Evolutionary conservation across 2,797 vertebrate species (phyloP), one percentile per base, ranked within the genome.

Genomic region (Enteromius argenteus): DNA sequence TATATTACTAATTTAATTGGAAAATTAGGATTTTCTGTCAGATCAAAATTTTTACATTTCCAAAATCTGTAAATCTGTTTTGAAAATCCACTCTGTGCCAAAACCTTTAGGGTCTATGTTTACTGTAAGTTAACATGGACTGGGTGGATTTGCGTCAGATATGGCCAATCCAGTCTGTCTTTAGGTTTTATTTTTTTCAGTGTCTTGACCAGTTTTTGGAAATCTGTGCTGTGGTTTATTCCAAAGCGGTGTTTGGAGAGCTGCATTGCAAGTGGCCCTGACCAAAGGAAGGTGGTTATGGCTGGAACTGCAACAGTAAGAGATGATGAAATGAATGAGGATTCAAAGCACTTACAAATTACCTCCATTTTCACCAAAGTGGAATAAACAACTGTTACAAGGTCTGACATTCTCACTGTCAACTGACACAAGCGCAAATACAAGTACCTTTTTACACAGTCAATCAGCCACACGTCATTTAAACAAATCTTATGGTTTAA

Each of bases 321-420:
- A 67, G 32, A 42, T 30, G 14, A 67, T 13, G 14, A 73, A 68
- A 73, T 46, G 42, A 64, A 84, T 15, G 44, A n/a, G 60, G 37
- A 75, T 44, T 80, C 42, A 27, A 80, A 64, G 75, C 69, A 64
- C 37, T 44, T 37, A 84, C 75, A 85, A 83, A 74, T 74, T 30
- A 80, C 72, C 68, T 84, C 64, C 51, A 60, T 53, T 83, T 51
- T 60, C 51, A 73, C 80, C 68, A 73, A 75, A 71, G 46, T 46
- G 66, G 60, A 75, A 68, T 60, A 62, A 60, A 75, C 60, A 79
- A 78, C 39, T 13, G 15, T 77, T 66, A 73, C 23, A 53, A 69
- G 67, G 68, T 64, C 39, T 60, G 77, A 72, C 35, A 44, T 71
- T 77, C 37, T 73, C 67, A 71, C 77, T 42, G 5, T 27, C 11